Percentiles rank a stretch among this genome's conserved stretches.
Conservation (phyloP, 2,113 vertebrate genomes). For the Pontoporia blainvillei region DNA sequence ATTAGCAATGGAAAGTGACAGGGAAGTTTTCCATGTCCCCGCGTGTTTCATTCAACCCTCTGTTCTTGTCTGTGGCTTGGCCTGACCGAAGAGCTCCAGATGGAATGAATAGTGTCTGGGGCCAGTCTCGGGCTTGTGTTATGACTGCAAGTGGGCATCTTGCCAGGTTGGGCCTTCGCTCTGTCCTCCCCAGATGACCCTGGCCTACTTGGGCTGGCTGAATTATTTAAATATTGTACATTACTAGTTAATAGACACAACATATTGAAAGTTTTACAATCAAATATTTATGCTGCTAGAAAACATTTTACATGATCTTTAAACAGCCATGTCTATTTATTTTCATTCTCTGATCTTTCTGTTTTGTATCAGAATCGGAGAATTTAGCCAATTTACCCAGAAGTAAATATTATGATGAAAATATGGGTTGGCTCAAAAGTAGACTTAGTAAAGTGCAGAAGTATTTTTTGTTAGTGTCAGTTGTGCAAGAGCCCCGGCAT, state of each 20-base stretch:
- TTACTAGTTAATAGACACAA: constrained; percentile 77
- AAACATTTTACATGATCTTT: constrained; percentile 83
- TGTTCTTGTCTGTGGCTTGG: not conserved
- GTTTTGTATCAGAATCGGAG: constrained; percentile 78
- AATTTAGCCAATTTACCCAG: constrained; percentile 81
- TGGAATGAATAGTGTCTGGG: constrained; percentile 26
- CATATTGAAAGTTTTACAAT: constrained; percentile 80
- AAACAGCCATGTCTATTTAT: constrained; percentile 84
- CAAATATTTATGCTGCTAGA: constrained; percentile 84
- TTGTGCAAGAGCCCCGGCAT: constrained; percentile 72
- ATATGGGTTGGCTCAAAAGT: constrained; percentile 77
- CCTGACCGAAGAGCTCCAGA: constrained; percentile 44
- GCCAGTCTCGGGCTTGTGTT: not conserved
- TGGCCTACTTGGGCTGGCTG: constrained; percentile 19
- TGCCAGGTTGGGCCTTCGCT: not conserved
- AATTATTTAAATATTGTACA: constrained; percentile 69
- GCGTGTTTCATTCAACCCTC: not conserved
- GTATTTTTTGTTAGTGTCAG: constrained; percentile 72
- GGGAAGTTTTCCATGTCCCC: not conserved
- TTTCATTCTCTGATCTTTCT: constrained; percentile 83
- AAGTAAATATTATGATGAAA: constrained; percentile 87
- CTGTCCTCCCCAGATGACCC: not conserved
- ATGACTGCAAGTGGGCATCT: constrained; percentile 32
- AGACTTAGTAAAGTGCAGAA: constrained; percentile 77
- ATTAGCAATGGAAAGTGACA: not conserved